Evolutionary conservation across 2,797 vertebrate genomes (phyloP).

Genomic region (Gadopsis bispinosus): DNA sequence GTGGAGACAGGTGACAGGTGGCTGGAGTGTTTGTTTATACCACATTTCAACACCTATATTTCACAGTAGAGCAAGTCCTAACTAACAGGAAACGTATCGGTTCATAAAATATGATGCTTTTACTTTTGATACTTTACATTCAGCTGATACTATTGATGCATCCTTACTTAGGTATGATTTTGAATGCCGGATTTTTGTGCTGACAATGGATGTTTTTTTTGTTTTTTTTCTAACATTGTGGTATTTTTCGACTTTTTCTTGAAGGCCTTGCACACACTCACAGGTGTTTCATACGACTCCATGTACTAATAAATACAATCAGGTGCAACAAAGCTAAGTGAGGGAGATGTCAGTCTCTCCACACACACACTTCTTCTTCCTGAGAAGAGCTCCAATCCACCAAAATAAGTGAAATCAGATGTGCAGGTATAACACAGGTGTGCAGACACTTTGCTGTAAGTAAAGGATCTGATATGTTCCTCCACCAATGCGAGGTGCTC

Average conservation of each 20-base stretch:
- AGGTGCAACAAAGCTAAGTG: neutral
- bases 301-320: neutral
- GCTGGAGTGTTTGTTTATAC: neutral
- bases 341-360: neutral
- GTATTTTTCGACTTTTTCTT: neutral
- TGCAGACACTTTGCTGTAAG: neutral
- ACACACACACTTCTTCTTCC: neutral
- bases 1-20: conserved; percentile 14
- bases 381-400: neutral
- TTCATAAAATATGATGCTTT: too few relatives aligned
- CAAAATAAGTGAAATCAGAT: neutral
- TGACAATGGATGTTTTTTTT: neutral
- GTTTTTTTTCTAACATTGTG: neutral
- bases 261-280: neutral
- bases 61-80: too few relatives aligned
- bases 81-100: too few relatives aligned
- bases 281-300: neutral
- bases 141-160: neutral
- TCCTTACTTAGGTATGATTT: too few relatives aligned
- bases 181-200: neutral
- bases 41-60: too few relatives aligned
- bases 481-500: neutral
- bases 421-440: neutral
- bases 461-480: neutral
- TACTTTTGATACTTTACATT: neutral